phyloP scores from a whole-genome alignment of 2,888 invertebrate genomes.

The Carpatolechia fugitivella region DNA sequence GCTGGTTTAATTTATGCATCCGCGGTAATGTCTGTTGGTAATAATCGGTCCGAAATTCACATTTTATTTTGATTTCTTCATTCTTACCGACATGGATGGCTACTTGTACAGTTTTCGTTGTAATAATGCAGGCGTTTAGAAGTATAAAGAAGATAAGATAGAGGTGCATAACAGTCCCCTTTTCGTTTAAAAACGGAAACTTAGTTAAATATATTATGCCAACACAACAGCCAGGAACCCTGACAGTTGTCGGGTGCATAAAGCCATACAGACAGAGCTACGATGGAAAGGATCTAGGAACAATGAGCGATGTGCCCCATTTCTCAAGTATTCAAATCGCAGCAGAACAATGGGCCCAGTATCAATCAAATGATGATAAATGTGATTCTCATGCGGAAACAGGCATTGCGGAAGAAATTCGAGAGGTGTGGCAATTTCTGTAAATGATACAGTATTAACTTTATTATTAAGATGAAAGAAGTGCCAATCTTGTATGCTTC shows the following conservation, averaged over 20 bases:
- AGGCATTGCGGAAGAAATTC: not conserved
- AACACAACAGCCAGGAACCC: not conserved
- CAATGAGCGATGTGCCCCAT: slow-evolving; percentile 6
- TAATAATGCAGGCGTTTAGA: too few species aligned
- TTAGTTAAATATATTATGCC: not conserved
- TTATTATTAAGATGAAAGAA: too few species aligned
- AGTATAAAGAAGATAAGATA: too few species aligned
- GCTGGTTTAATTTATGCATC: slow-evolving; percentile 3
- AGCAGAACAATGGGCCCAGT: slow-evolving; percentile 5
- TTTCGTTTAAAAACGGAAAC: not conserved
- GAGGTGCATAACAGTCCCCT: too few species aligned
- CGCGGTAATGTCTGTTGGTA: not conserved
- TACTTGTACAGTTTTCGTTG: too few species aligned
- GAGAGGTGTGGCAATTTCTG: not conserved
- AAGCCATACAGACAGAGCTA: not conserved
- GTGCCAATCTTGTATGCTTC: too few species aligned
- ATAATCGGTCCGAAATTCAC: not conserved
- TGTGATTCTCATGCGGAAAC: slow-evolving; percentile 10
- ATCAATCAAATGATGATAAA: slow-evolving; percentile 11
- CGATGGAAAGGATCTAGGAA: not conserved
- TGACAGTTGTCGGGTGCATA: not conserved
- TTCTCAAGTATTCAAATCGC: slow-evolving; percentile 12
- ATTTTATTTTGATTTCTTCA: not conserved
- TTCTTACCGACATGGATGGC: not conserved
- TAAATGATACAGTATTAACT: too few species aligned